phyloP scores from a whole-genome alignment of 2,113 vertebrate species.

The Nesogale talazaci region DNA sequence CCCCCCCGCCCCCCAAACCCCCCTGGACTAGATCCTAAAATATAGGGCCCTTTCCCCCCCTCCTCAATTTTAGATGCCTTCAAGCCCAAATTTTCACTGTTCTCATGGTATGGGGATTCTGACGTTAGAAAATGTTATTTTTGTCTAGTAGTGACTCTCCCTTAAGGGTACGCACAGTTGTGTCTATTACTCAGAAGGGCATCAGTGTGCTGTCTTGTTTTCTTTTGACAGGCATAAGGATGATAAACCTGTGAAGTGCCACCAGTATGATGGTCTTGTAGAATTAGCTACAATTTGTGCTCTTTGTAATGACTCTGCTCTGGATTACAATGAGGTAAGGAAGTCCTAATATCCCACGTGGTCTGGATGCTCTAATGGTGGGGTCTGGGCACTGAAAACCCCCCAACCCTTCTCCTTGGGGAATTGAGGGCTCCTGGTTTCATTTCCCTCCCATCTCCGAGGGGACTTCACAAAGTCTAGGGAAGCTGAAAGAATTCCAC shows the following conservation, averaged over 20 bases:
- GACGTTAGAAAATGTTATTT: neutral
- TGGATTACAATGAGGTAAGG: conserved; percentile 97
- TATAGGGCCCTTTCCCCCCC: neutral
- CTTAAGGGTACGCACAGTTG: conserved; percentile 13
- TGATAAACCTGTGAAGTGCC: conserved; percentile 90
- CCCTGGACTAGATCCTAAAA: no score
- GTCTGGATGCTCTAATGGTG: neutral
- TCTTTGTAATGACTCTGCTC: conserved; percentile 97
- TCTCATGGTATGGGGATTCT: neutral
- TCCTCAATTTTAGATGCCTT: neutral
- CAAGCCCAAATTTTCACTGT: neutral
- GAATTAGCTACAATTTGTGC: conserved; percentile 98
- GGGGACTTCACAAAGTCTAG: no score
- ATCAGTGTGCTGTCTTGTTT: neutral
- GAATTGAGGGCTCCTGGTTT: neutral
- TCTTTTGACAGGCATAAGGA: conserved; percentile 90
- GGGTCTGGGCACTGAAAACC: no score
- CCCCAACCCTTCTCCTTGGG: no score
- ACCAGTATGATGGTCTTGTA: conserved; percentile 93
- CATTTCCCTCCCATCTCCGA: conserved; percentile 25
- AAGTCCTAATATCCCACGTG: neutral
- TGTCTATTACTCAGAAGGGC: neutral
- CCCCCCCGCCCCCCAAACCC: no score
- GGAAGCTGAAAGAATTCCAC: no score
- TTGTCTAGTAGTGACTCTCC: neutral